Percentiles rank a stretch among this genome's conserved stretches.
Conservation (phyloP, 2,888 invertebrate genomes). For the Leptinotarsa rubiginosa region DNA sequence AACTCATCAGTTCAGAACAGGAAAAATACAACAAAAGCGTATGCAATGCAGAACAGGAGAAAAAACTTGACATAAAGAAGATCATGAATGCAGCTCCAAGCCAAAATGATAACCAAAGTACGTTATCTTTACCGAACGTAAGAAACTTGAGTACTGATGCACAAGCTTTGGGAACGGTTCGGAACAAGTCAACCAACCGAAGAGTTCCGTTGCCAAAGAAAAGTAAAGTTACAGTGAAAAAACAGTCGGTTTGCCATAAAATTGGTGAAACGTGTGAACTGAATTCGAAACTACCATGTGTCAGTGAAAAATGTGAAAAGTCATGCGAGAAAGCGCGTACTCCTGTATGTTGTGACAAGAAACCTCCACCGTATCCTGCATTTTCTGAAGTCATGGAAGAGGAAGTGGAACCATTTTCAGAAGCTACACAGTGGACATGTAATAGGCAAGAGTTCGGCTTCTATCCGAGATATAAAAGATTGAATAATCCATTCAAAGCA, state of each 20-base stretch:
- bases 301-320: not conserved
- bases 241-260: conserved; percentile 16
- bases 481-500: conserved; percentile 27
- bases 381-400: conserved; percentile 50
- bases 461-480: conserved; percentile 41
- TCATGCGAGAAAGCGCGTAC: conserved; percentile 25
- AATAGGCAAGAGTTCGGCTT: conserved; percentile 43
- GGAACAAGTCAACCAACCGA: not conserved
- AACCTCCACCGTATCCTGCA: conserved; percentile 53
- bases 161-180: not conserved
- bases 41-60: not conserved
- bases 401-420: conserved; percentile 29
- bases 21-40: not conserved
- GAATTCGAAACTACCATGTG: conserved; percentile 5
- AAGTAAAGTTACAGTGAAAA: not conserved
- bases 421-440: conserved; percentile 43
- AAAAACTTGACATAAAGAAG: not conserved
- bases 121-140: not conserved
- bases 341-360: conserved; percentile 51
- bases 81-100: not conserved
- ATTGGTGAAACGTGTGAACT: conserved; percentile 5
- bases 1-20: not conserved
- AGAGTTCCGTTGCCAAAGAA: not conserved
- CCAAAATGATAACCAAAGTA: not conserved
- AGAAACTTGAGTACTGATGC: conserved; percentile 17